Evolutionary conservation across 2,797 vertebrate species (phyloP).

Genomic region (Microctenopoma steveboyesi): DNA sequence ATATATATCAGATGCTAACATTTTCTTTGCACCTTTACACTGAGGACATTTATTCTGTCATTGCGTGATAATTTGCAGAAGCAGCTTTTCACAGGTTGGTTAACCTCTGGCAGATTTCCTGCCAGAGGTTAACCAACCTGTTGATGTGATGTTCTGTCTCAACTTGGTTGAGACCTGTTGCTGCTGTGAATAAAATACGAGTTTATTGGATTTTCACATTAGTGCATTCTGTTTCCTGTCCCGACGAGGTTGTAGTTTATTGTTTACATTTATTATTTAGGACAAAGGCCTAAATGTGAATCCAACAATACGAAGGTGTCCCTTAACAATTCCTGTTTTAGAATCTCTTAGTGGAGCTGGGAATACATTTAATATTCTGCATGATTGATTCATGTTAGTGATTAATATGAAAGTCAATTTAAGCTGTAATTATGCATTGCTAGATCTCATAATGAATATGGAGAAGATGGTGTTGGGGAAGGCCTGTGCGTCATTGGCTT

Average conservation of each 20-base stretch:
- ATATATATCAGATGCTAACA: no score
- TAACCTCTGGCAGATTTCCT: no score
- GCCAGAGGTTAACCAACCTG: no score
- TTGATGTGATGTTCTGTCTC: no score
- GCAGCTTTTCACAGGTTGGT: no score
- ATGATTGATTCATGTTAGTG: constrained; percentile 31
- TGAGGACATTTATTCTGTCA: no score
- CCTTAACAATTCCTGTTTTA: background rate
- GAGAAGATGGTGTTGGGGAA: constrained; percentile 51
- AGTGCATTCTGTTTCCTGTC: no score
- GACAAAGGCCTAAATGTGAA: background rate
- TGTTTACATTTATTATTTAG: background rate
- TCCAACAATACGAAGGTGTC: background rate
- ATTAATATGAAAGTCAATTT: constrained; percentile 50
- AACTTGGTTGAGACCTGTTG: no score
- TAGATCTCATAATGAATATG: constrained; percentile 56
- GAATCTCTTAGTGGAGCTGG: constrained; percentile 24
- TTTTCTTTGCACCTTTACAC: no score
- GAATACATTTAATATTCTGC: constrained; percentile 22
- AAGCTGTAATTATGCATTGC: constrained; percentile 42
- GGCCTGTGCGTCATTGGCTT: constrained; percentile 65
- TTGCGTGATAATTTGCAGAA: no score
- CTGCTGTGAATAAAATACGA: no score
- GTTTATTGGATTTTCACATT: no score
- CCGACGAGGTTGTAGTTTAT: background rate